Evolutionary conservation across 2,113 vertebrate genomes (phyloP), one percentile per base, ranked within the genome.

Genomic region (Dicerorhinus sumatrensis): DNA sequence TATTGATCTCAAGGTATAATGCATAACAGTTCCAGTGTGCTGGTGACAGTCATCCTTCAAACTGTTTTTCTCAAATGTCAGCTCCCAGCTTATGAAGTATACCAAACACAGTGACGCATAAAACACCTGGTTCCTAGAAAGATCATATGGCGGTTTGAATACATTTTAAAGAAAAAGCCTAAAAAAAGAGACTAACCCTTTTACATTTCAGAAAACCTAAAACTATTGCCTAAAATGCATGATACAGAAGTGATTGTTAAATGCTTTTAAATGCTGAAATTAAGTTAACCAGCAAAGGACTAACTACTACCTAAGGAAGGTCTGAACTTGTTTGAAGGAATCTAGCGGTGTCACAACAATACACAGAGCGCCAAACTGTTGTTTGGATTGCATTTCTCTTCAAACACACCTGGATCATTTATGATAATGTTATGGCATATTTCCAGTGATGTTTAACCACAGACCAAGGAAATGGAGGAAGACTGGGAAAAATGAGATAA

Each of bases 51-150:
- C 73, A 93, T 85, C 27, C 39, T 77, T 95, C 60, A 87, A 73
- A 93, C 33, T 27, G 8, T 29, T 46, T 94, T 94, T 87, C 84
- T 81, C 48, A 93, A 92, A 65, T 81, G 51, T 81, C 69, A 91
- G 63, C 14, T 75, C 16, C 6, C 11, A 81, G 18, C 48, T 16
- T 60, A 62, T 46, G 12, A 48, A 84, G 23, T 33, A 33, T 4
- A 8, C 18, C 5, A 16, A 54, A 86, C 27, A 92, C 17, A 92
- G 21, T n/a, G 14, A 76, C 82, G 29, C 29, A 77, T 27, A 82
- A 86, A 93, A 82, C 67, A 82, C 33, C 27, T n/a, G 46, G 58
- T 63, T 93, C 58, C 42, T 69, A 60, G 60, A 70, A 92, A 70
- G n/a, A 82, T 65, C 58, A 51, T 13, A 54, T 2, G 54, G 51